Percentiles rank a stretch among this genome's conserved stretches.
Conservation (phyloP, 2,797 vertebrate species). For the Falco columbarius region DNA sequence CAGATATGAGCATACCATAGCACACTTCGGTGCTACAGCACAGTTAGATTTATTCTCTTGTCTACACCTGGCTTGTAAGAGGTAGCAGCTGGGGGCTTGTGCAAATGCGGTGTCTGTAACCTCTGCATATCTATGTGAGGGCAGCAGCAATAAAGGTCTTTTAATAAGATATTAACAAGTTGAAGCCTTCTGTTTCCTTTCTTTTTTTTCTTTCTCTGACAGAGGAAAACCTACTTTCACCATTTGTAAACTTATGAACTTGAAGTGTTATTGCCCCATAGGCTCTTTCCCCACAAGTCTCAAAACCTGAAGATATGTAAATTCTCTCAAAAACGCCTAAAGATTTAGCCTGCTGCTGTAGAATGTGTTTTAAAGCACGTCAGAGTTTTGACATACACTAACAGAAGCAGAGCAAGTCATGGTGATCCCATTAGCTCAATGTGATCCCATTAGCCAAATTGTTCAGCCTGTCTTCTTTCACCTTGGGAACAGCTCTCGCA, state of each 20-base stretch:
- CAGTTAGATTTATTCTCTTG: not conserved
- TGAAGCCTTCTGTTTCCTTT: not conserved
- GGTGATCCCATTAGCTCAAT: slow-evolving; percentile 66
- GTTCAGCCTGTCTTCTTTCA: slow-evolving; percentile 70
- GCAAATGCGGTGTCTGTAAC: not conserved
- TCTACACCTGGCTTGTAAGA: not conserved
- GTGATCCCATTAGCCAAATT: slow-evolving; percentile 73
- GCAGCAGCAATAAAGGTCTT: not conserved
- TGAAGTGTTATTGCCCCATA: not conserved
- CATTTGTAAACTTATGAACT: not conserved
- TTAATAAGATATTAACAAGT: not conserved
- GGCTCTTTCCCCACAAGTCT: not conserved
- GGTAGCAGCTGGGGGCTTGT: not conserved
- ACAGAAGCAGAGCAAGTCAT: slow-evolving; percentile 46
- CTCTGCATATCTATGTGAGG: not conserved
- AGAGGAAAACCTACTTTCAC: not conserved
- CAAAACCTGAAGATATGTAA: slow-evolving; percentile 18
- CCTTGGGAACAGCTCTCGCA: slow-evolving; percentile 69
- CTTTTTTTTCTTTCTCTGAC: not conserved
- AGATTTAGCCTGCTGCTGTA: slow-evolving; percentile 23
- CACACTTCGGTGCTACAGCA: not conserved
- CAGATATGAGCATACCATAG: rapidly evolving
- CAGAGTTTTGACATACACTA: slow-evolving; percentile 60
- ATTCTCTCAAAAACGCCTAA: slow-evolving; percentile 6
- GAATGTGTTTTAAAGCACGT: slow-evolving; percentile 63